A percentile compares a stretch with the other conserved stretches of the same genome.
phyloP scores from a whole-genome alignment of 2,113 vertebrate species.

The Pterocles gutturalis region DNA sequence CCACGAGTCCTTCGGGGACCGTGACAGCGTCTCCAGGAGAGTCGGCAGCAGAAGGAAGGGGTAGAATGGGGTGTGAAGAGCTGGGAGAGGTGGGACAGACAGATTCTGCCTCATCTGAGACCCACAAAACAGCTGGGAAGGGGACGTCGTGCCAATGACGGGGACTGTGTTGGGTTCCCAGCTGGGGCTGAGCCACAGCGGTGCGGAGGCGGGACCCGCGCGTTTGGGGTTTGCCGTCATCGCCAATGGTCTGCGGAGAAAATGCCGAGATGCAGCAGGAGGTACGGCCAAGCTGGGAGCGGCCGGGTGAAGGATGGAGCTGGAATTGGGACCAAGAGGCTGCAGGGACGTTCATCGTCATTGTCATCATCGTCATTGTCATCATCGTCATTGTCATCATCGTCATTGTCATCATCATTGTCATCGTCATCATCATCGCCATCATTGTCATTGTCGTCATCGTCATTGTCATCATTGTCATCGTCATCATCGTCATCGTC shows the following conservation, averaged over 20 bases:
- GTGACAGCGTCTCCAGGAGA: too few relatives aligned
- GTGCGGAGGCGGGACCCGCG: background rate
- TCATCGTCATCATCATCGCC: too few relatives aligned
- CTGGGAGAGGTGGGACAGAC: background rate
- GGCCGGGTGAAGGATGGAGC: background rate
- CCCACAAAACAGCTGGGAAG: background rate
- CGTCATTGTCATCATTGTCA: too few relatives aligned
- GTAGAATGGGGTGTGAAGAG: background rate
- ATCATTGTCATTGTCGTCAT: too few relatives aligned
- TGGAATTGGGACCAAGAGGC: background rate
- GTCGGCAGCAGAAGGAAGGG: background rate
- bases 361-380: too few relatives aligned
- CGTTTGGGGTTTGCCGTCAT: rapidly evolving
- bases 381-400: too few relatives aligned
- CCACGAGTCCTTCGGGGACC: too few relatives aligned
- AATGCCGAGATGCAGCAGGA: background rate
- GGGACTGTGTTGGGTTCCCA: background rate
- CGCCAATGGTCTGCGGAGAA: background rate
- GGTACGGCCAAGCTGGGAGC: background rate
- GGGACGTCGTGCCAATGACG: rapidly evolving
- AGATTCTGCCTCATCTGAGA: background rate
- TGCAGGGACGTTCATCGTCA: too few relatives aligned
- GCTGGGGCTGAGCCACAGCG: background rate
- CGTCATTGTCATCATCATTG: too few relatives aligned
- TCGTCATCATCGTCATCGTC: too few relatives aligned